Base-by-base conservation (phyloP, 2,113 vertebrate genomes). In the Nycticebus coucang region DNA sequence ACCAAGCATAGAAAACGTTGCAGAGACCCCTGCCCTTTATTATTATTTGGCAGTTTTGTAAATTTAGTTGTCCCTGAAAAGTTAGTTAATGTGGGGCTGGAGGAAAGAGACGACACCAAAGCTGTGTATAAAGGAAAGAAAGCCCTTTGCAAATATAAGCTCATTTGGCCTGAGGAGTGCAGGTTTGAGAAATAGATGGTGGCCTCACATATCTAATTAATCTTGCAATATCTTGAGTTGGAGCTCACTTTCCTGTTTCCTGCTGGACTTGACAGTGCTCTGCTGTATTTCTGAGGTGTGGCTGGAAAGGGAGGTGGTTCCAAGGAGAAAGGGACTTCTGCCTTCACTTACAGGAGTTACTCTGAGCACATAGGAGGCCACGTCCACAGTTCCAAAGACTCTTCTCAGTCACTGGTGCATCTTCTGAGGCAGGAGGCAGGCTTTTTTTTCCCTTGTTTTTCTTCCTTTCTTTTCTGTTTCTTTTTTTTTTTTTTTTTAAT, bases 141-240 rank as follows among this genome's bases (percentile, higher is more conserved):
- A 96, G 60, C 17, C 4, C 15, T 94, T 94, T 93, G 71, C 77
- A 84, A 86, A 10, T 0, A 18, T 78, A 85, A 26, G 19, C 57
- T 85, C 95, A 11, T 91, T 97, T 96, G 85, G 41, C 37, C 45
- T 30, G 94, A 89, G 85, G 93, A 96, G 81, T 30, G 30, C 21
- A 71, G 71, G 13, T 62, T 62, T 92, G 96, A 97, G 96, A 97
- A 90, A 94, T 87, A 94, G 96, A 92, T 80, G 89, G 90, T 66
- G 80, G 30, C 92, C 89, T 24, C 0, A 0, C 41, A 21, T n/a
- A 30, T 93, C 75, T 88, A 81, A 90, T 50, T 77, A 96, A 97
- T 86, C 78, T 96, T 69, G 71, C 62, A 85, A 69, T 95, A 81
- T 84, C 92, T 86, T 15, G 7, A 91, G 59, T 14, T 21, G 64